Conservation (phyloP, 1,140 invertebrate species). For the Acyrthosiphon pisum region DNA sequence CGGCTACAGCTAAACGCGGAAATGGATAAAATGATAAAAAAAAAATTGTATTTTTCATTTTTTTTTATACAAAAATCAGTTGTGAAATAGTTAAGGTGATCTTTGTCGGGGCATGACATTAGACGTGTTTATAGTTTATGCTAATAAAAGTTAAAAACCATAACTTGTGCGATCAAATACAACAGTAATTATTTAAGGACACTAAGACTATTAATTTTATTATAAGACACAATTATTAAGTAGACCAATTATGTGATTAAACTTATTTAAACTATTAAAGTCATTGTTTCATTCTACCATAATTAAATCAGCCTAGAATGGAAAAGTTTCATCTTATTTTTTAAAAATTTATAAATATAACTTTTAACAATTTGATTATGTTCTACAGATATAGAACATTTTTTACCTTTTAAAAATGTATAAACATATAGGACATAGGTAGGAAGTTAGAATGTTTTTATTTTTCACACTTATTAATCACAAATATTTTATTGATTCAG, state of each 20-base stretch:
- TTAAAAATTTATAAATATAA: background rate
- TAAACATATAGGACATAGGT: too few relatives aligned
- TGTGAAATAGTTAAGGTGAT: constrained; percentile 25
- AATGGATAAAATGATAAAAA: background rate
- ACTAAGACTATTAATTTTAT: background rate
- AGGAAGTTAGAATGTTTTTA: too few relatives aligned
- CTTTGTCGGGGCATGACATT: background rate
- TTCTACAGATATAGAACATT: too few relatives aligned
- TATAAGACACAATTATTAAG: background rate
- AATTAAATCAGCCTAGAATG: background rate
- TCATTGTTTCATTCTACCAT: background rate
- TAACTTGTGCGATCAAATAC: background rate
- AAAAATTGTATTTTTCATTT: background rate
- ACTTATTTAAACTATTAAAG: background rate
- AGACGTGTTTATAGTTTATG: background rate
- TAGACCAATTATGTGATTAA: background rate
- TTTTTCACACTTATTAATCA: too few relatives aligned
- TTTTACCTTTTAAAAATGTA: too few relatives aligned
- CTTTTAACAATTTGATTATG: too few relatives aligned
- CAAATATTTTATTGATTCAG: too few relatives aligned
- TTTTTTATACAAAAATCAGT: background rate
- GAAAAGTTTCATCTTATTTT: background rate
- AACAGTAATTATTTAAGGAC: background rate
- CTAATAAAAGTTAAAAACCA: background rate
- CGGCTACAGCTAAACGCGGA: background rate